Base-by-base conservation (phyloP, 2,797 vertebrate genomes). In the Schizopygopsis pylzovi region DNA sequence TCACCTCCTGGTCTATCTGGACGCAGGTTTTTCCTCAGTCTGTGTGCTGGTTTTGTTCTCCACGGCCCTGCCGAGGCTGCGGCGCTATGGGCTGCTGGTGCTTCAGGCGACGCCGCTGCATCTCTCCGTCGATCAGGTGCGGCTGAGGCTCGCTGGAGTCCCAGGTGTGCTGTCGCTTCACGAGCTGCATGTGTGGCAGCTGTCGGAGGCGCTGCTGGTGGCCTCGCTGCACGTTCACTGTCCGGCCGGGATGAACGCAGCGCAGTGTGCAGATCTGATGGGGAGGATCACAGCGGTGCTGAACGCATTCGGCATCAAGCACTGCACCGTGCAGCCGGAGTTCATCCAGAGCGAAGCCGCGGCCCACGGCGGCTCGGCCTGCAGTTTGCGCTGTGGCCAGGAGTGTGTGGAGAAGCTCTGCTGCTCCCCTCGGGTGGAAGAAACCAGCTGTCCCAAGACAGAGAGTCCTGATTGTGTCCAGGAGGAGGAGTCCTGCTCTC, bases 151-250 rank as follows among this genome's bases (percentile, higher is more conserved):
- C 2, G 56, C 76, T 0, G 72, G 83, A 0, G 88, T 96, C 45
- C 92, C 93, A 0, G 95, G 95, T 4, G 95, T 96, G 41, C 84
- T 91, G 83, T 91, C 91, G 0, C 89, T 96, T 75, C 95, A 96
- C 18, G 93, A 96, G 72, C 93, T 96, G 39, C 95, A 96, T 13
- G 61, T 96, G 82, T 96, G 95, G 96, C 93, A 95, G 90, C 82
- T 96, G 49, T 91, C 86, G 0, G 94, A 94, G 9, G 88, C 86
- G 0, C 86, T 89, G 2, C 47, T 43, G 0, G 95, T 96, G 87
- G 95, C 95, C 0, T 94, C 95, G 1, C 95, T 95, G 80, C 95
- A 96, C 2, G 89, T 96, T 0, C 94, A 93, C 87, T 95, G 94
- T 88, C 87, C 83, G 0, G 75, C 86, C 4, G 87, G 85, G 20